These are phyloP conservation scores for Sycobia sp. DNA, from an alignment of 1,140 invertebrate genomes.

Conservation along the genomic window DNA sequence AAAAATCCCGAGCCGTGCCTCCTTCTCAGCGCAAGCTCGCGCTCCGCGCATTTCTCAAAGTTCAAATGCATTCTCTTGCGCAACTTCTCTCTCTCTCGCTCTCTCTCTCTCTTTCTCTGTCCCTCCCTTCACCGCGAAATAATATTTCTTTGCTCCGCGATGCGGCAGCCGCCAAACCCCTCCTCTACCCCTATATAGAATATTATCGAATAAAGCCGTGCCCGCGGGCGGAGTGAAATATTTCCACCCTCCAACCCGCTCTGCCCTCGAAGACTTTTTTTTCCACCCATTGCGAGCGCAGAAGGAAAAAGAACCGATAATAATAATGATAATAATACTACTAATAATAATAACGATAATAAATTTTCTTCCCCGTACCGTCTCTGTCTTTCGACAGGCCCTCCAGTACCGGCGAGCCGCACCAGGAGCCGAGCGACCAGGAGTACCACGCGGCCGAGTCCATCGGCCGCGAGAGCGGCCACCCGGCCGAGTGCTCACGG, in stretches of 20 bases:
- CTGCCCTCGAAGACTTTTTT: not conserved
- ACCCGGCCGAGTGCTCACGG: not conserved
- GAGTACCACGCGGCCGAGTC: slow-evolving; percentile 76
- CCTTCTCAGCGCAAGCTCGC: too few relatives aligned
- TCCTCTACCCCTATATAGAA: not conserved
- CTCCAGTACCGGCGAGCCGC: slow-evolving; percentile 67
- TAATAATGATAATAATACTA: too few relatives aligned
- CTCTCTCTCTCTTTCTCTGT: too few relatives aligned
- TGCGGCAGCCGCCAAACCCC: not conserved
- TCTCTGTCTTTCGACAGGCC: slow-evolving; percentile 56
- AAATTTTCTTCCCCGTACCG: too few relatives aligned
- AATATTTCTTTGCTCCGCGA: not conserved
- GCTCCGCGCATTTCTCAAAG: not conserved
- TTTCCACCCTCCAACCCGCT: slow-evolving; percentile 1
- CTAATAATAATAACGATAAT: too few relatives aligned
- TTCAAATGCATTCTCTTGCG: not conserved
- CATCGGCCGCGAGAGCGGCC: slow-evolving; percentile 59
- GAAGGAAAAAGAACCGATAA: too few relatives aligned
- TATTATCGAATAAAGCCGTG: not conserved
- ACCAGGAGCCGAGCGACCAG: slow-evolving; percentile 66
- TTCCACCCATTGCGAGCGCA: too few relatives aligned
- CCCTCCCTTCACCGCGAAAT: too few relatives aligned
- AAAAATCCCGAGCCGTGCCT: too few relatives aligned
- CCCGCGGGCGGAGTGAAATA: not conserved
- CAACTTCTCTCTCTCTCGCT: too few relatives aligned